phyloP scores from a whole-genome alignment of 2,113 vertebrate species.

The Physeter macrocephalus region DNA sequence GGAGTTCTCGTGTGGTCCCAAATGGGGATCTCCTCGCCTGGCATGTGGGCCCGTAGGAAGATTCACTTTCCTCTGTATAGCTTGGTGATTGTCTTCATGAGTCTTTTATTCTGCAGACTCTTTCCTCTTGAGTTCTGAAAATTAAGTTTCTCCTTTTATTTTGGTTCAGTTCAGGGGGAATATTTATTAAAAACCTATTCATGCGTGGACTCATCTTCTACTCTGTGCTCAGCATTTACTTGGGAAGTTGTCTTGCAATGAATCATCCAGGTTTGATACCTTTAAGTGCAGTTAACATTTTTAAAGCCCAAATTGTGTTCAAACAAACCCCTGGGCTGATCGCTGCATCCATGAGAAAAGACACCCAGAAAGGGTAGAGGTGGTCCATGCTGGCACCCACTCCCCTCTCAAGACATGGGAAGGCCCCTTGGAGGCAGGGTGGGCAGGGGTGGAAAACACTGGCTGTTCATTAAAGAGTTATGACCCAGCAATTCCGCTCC shows the following conservation, averaged over 20 bases:
- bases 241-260: neutral
- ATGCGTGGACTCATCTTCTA: neutral
- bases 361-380: neutral
- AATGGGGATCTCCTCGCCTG: neutral
- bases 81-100: neutral
- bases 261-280: too few relatives aligned
- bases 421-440: neutral
- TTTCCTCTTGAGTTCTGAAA: neutral
- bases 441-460: neutral
- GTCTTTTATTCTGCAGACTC: neutral
- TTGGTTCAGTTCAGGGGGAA: neutral
- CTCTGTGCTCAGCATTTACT: neutral
- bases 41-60: neutral
- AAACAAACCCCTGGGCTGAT: neutral
- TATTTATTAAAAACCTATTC: neutral
- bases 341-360: neutral
- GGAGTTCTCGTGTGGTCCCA: neutral
- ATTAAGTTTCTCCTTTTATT: neutral
- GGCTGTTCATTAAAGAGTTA: neutral
- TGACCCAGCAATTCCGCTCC: rapidly evolving
- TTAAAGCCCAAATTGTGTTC: neutral
- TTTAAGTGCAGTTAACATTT: neutral
- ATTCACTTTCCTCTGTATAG: neutral
- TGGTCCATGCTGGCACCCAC: neutral
- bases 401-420: neutral